Conservation (phyloP, 2,797 vertebrate species). For the Anisognathus igniventris region DNA sequence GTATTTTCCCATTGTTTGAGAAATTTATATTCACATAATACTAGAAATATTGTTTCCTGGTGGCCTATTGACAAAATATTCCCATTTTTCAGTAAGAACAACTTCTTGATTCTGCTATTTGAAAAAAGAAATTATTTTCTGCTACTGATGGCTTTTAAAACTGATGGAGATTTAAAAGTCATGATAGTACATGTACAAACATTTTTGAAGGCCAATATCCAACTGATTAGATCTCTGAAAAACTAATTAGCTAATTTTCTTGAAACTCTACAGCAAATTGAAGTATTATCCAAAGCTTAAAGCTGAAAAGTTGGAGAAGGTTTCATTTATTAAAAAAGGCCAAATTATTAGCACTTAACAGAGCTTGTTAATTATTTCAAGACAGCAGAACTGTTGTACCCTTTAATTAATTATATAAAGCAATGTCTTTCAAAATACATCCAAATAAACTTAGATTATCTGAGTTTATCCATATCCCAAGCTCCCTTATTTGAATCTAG, state of each 20-base stretch:
- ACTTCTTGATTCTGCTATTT: neutral
- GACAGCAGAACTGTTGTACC: neutral
- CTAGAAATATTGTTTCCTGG: neutral
- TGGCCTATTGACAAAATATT: neutral
- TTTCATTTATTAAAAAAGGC: neutral
- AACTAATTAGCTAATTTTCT: conserved; percentile 48
- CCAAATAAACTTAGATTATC: neutral
- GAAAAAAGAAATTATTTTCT: neutral
- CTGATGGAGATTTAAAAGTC: neutral
- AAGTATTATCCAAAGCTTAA: conserved; percentile 19
- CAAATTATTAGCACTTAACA: conserved; percentile 2
- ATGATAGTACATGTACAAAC: neutral
- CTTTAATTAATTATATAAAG: neutral
- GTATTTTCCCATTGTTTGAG: neutral
- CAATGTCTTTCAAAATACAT: neutral
- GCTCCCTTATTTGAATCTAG: neutral
- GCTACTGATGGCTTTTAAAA: neutral
- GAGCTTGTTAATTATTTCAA: neutral
- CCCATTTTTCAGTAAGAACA: neutral
- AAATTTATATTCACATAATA: neutral
- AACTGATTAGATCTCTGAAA: conserved; percentile 45
- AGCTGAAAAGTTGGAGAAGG: neutral
- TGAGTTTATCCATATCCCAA: neutral
- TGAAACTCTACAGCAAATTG: conserved; percentile 25
- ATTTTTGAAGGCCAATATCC: conserved; percentile 21